A percentile compares a stretch with the other conserved stretches of the same genome.
Evolutionary conservation across 2,797 vertebrate genomes (phyloP).

Genomic region (Enteromius afrohamiltoni): DNA sequence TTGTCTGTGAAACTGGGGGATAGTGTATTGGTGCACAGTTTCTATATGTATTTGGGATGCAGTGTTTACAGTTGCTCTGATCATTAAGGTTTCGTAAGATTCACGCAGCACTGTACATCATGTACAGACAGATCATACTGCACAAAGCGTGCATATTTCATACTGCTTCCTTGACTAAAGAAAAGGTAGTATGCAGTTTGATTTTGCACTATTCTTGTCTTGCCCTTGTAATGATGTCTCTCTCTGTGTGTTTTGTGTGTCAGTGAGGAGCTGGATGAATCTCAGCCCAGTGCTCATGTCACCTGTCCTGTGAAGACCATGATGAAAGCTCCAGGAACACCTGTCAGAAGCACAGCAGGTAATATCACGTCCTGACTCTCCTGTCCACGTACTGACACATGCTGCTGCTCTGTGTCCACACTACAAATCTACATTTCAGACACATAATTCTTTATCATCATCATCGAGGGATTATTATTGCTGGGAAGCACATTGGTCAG

Average conservation of each 20-base stretch:
- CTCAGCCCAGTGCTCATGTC: slow-evolving; percentile 62
- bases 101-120: background rate
- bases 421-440: background rate
- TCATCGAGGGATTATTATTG: no score
- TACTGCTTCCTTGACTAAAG: background rate
- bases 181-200: background rate
- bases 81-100: background rate
- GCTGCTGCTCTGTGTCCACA: background rate
- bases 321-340: slow-evolving; percentile 68
- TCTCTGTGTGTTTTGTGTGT: slow-evolving; percentile 48
- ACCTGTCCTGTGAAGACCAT: slow-evolving; percentile 71
- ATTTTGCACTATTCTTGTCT: background rate
- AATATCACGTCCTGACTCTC: background rate
- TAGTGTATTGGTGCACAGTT: background rate
- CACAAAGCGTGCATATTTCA: background rate
- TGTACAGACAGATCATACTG: background rate
- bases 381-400: background rate
- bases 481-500: no score
- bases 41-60: background rate
- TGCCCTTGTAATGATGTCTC: background rate
- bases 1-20: no score
- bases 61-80: background rate
- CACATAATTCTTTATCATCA: background rate
- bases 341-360: slow-evolving; percentile 44
- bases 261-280: slow-evolving; percentile 77